phyloP scores from a whole-genome alignment of 2,797 vertebrate species.

The Miichthys miiuy region DNA sequence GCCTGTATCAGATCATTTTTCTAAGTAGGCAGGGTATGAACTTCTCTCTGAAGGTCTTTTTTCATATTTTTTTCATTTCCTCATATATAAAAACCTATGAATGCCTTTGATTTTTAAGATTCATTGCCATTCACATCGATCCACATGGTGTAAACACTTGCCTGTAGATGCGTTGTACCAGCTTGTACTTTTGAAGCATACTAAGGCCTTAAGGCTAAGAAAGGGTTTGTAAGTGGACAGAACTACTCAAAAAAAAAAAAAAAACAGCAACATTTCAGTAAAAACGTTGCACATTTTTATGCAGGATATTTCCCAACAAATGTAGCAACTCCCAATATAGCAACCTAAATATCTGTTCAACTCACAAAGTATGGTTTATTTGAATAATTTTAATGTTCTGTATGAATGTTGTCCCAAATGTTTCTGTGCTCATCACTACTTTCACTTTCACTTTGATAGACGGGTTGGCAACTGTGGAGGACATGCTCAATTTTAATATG shows the following conservation, averaged over 20 bases:
- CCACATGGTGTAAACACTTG: background rate
- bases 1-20: background rate
- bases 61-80: background rate
- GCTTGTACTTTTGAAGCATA: background rate
- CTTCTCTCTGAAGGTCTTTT: background rate
- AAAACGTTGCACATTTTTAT: background rate
- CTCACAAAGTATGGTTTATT: background rate
- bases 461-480: slow-evolving; percentile 33
- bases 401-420: slow-evolving; percentile 49
- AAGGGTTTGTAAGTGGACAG: background rate
- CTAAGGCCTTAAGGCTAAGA: background rate
- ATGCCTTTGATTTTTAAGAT: background rate
- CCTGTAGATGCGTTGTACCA: background rate
- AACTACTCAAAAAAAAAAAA: background rate
- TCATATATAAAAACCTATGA: background rate
- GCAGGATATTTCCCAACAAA: background rate
- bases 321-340: no score
- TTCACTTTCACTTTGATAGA: slow-evolving; percentile 47
- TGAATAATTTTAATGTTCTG: background rate
- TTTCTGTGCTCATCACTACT: slow-evolving; percentile 45
- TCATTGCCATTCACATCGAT: background rate
- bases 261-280: background rate
- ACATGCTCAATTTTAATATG: slow-evolving; percentile 15
- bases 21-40: background rate
- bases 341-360: background rate